Evolutionary conservation across 1,140 invertebrate species (phyloP), one percentile per base, ranked within the genome.

Genomic region (Zaprionus nigranus): DNA sequence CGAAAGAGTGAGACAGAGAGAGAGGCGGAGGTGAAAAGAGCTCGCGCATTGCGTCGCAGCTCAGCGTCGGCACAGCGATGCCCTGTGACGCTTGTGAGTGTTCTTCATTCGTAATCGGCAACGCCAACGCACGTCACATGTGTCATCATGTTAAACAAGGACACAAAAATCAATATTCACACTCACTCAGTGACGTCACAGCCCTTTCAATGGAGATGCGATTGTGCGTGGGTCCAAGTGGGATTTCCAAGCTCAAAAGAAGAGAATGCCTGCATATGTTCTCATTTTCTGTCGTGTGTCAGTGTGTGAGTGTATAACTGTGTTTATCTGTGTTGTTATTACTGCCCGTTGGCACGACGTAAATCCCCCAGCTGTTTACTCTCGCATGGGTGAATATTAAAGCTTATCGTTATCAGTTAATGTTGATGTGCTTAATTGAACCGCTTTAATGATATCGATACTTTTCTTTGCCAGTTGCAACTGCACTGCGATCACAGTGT

Each of bases 101-200:
- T 46, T 46, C 20, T 62, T 54, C 22, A 60, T 15, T 43, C 71
- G 65, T 57, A 65, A 57, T 43, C 28, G 28, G 24, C 34, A 30
- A 71, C 67, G 59, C 54, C 73, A 53, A 76, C 68, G 68, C 72
- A 64, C 56, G 61, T 28, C 58, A 62, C 58, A 66, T 58, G 43
- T 72, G 43, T 59, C 46, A 56, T 11, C 38, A 69, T 51, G 24
- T 26, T 26, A 30, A 62, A 75, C n/a, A 81, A 76, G 79, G 17
- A 61, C 30, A 40, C 20, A 56, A 66, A 78, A 81, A 78, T 79
- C 76, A 58, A 81, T 81, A 78, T 28, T 26, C 26, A 34, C 30
- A 34, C 58, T 26, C 30, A 34, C 30, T 28, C 30, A 43, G 17
- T 66, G 70, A 81, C 75, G 71, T 74, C 71, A 75, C 62, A 78